Base-by-base conservation (phyloP, 2,888 invertebrate genomes). In the Coleophora deauratella region DNA sequence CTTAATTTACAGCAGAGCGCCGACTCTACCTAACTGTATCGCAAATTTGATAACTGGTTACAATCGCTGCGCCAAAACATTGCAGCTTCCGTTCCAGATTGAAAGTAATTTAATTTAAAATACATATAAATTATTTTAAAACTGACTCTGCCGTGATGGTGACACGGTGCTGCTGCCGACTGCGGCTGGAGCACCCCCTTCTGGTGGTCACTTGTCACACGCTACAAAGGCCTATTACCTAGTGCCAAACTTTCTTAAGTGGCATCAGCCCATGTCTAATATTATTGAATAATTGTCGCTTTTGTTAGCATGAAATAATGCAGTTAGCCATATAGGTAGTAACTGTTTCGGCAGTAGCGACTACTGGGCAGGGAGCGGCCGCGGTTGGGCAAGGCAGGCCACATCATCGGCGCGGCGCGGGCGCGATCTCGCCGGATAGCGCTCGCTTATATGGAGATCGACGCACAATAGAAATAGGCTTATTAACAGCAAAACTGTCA, bases 401-500 rank as follows among this genome's bases (percentile, higher is more conserved):
- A 28, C 28, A 11, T 10, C 33, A 15, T 7, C 34, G 15, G 8
- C 13, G 14, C 1, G 34, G 14, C 14, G 1, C 14, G 14, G 34
- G 14, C 28, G 34, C 13, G 35, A 12, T 12, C 33, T 10, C 11
- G 15, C 28, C 30, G 8, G 15, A 13, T 21, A 9, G 37, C 28
- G 12, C 38, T 27, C 44, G 39, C 42, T 35, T 49, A 49, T 49
- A 49, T 44, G 49, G 49, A 38, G 49, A 49, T 44, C 43, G n/a
- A n/a, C n/a, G 34, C 21, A 46, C 44, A 49, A 49, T 49, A 43
- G 39, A 28, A 40, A 37, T 41, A 31, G 14, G 9, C 30, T 44
- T 39, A 45, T 49, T 49, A 45, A 40, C 46, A 44, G 38, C 42
- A 41, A 40, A 40, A 35, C 46, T 50, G 50, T 44, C 50, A 41